A percentile compares a stretch with the other conserved stretches of the same genome.
These are phyloP conservation scores for Frankliniella fusca DNA, from an alignment of 2,888 invertebrate genomes.

Conservation along the genomic window DNA sequence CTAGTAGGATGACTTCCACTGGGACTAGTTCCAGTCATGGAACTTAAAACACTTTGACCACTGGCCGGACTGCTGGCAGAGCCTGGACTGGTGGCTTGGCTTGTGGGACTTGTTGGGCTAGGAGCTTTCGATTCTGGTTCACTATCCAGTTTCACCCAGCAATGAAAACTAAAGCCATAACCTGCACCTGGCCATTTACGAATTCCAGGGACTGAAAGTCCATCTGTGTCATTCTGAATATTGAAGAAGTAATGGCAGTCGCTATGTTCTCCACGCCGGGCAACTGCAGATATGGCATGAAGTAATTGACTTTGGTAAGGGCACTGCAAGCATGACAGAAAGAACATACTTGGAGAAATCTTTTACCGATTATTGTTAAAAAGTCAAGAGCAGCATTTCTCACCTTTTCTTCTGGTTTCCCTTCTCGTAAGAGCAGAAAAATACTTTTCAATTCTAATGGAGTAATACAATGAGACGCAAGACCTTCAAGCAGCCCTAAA, in stretches of 20 bases:
- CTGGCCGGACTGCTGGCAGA: conserved; percentile 31
- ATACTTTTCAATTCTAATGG: conserved; percentile 56
- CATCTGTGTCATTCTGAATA: conserved; percentile 50
- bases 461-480: conserved; percentile 56
- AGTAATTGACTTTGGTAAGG: conserved; percentile 46
- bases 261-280: conserved; percentile 38
- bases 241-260: conserved; percentile 54
- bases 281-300: conserved; percentile 47
- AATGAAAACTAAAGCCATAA: conserved; percentile 58
- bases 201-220: conserved; percentile 54
- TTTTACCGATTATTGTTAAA: background rate
- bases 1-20: background rate
- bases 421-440: conserved; percentile 48
- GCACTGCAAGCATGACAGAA: conserved; percentile 40
- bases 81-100: conserved; percentile 21
- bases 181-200: conserved; percentile 56
- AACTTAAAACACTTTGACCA: background rate
- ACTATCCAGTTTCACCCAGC: conserved; percentile 53
- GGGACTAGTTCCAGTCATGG: background rate
- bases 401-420: conserved; percentile 45
- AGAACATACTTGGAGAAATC: background rate
- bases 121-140: conserved; percentile 38
- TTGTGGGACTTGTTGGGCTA: conserved; percentile 34
- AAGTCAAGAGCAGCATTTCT: background rate
- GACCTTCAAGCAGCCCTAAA: conserved; percentile 54